Evolutionary conservation across 92 coral and sea anemone genomes (phyloP).

Genomic region (Porites cylindrica): DNA sequence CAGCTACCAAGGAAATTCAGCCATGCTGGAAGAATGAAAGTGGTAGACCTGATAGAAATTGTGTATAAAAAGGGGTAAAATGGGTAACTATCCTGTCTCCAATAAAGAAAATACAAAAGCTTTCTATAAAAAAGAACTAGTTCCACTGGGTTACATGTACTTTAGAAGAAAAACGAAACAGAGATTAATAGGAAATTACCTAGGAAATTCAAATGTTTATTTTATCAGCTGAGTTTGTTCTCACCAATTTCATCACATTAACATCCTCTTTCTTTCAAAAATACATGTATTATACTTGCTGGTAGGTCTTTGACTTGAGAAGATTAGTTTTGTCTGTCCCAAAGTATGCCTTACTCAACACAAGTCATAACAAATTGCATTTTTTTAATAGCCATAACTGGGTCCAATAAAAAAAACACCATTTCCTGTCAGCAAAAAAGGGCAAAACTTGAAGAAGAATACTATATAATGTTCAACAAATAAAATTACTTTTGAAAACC

Average conservation of each 20-base stretch:
- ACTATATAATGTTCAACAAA: background rate
- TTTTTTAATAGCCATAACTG: too few relatives aligned
- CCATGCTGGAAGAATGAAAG: constrained; percentile 4
- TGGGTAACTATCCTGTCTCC: too few relatives aligned
- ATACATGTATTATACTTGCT: too few relatives aligned
- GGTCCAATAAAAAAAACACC: too few relatives aligned
- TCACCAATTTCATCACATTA: background rate
- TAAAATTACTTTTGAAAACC: too few relatives aligned
- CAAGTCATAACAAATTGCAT: too few relatives aligned
- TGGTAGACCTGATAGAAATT: background rate
- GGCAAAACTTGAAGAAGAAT: background rate
- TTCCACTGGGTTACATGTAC: background rate
- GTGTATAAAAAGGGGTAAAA: too few relatives aligned
- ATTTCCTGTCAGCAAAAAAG: background rate
- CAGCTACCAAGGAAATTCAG: constrained; percentile 15
- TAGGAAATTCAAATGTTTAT: constrained; percentile 23
- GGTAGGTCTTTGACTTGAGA: background rate
- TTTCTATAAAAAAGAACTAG: too few relatives aligned
- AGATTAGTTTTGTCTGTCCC: background rate
- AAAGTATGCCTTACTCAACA: background rate
- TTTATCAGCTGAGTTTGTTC: constrained; percentile 14
- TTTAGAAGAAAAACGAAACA: background rate
- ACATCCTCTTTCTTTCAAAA: background rate
- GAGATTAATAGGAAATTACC: background rate
- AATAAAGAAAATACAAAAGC: too few relatives aligned